Conservation (phyloP, 2,797 vertebrate genomes). For the Siniperca undulata region DNA sequence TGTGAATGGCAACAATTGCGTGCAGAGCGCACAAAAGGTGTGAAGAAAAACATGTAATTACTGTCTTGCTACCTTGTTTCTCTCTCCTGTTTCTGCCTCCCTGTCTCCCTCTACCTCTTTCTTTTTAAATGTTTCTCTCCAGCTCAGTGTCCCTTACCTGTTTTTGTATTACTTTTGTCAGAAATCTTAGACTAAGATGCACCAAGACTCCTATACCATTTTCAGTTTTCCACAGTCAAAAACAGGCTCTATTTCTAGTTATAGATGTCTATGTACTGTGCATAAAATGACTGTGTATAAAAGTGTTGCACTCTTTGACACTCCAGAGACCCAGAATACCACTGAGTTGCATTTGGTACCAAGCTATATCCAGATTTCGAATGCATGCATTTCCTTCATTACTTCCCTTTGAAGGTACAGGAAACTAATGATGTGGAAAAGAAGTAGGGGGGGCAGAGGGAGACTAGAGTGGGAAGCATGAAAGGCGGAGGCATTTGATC, state of each 20-base stretch:
- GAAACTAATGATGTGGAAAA: conserved; percentile 76
- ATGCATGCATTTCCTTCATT: conserved; percentile 59
- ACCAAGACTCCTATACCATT: neutral
- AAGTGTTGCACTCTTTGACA: neutral
- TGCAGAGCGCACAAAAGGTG: conserved; percentile 28
- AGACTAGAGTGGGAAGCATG: conserved; percentile 51
- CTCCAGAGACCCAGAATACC: conserved; percentile 1
- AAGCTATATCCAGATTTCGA: conserved; percentile 45
- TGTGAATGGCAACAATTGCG: conserved; percentile 36
- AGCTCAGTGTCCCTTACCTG: neutral
- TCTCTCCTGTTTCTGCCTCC: neutral
- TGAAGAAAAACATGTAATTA: conserved; percentile 43
- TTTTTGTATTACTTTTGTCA: neutral
- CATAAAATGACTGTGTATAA: neutral
- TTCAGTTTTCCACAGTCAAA: neutral
- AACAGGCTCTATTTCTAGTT: neutral
- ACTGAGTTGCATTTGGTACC: conserved; percentile 12
- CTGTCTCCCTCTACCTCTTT: neutral
- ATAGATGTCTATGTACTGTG: neutral
- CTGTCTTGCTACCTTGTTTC: neutral
- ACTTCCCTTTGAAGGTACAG: conserved; percentile 66
- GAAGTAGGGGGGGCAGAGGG: conserved; percentile 5
- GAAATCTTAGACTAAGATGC: neutral
- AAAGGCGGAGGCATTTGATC: conserved; percentile 76
- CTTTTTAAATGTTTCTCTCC: neutral